Conservation (phyloP, 2,113 vertebrate species). For the Scopus umbretta region DNA sequence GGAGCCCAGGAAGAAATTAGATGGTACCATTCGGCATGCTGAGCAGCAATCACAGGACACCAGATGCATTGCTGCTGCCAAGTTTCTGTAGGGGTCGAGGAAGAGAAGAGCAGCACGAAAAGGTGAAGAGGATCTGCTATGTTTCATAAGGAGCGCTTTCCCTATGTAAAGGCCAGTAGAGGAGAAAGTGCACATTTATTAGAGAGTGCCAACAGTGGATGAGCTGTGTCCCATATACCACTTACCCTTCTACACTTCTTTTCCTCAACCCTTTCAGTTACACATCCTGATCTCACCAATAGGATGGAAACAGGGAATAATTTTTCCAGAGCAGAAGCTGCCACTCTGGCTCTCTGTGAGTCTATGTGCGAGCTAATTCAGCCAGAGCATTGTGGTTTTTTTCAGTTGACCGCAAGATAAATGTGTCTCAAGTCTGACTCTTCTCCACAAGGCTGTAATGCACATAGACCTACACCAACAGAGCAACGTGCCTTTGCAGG, state of each 20-base stretch:
- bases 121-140: background rate
- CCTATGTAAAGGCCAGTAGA: background rate
- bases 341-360: background rate
- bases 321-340: background rate
- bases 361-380: background rate
- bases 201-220: background rate
- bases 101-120: background rate
- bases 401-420: background rate
- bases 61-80: background rate
- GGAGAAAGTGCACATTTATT: background rate
- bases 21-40: background rate
- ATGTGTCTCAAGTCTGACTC: background rate
- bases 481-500: background rate
- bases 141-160: background rate
- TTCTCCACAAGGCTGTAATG: background rate
- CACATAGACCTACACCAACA: background rate
- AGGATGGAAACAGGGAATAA: background rate
- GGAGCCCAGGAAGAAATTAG: constrained; percentile 19
- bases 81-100: background rate
- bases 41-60: background rate
- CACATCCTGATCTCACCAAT: background rate
- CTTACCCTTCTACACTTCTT: background rate
- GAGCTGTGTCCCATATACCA: background rate
- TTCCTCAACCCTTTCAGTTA: background rate
- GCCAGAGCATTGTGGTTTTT: background rate